Percentiles rank a stretch among this genome's conserved stretches.
These are phyloP conservation scores for Hydractinia echinata DNA, from an alignment of 30 jellyfish, hydroid and myxozoan genomes.

Conservation along the genomic window DNA sequence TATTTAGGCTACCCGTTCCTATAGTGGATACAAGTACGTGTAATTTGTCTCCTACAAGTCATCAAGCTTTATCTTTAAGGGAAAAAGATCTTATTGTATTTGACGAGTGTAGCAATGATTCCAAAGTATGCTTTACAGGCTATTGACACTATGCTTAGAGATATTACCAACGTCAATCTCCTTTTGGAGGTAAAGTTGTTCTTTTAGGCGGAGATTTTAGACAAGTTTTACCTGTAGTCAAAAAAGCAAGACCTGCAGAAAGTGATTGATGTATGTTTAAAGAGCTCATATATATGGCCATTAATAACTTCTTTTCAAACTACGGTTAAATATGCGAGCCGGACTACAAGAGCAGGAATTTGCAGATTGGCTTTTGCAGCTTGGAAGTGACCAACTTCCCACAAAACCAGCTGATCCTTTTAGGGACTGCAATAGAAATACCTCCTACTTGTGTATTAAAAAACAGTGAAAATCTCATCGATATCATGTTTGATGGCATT, in stretches of 20 bases:
- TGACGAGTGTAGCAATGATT: slow-evolving; percentile 51
- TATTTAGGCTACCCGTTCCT: slow-evolving; percentile 39
- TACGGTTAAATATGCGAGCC: slow-evolving; percentile 1
- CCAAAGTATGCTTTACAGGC: slow-evolving; percentile 51
- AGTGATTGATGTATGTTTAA: slow-evolving; percentile 35
- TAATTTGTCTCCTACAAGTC: neutral
- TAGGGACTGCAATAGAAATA: too few relatives aligned
- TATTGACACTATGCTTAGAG: slow-evolving; percentile 38
- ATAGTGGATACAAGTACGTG: slow-evolving; percentile 23
- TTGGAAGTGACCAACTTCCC: neutral
- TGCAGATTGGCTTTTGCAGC: neutral
- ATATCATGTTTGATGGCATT: too few relatives aligned
- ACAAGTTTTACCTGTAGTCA: slow-evolving; percentile 56
- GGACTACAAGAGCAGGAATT: slow-evolving; percentile 7
- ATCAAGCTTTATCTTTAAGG: slow-evolving; percentile 28
- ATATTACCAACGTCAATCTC: slow-evolving; percentile 21
- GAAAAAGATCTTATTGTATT: slow-evolving; percentile 14
- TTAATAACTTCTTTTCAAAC: neutral
- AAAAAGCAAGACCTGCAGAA: slow-evolving; percentile 56
- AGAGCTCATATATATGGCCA: slow-evolving; percentile 34
- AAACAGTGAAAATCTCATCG: too few relatives aligned
- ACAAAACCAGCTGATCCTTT: too few relatives aligned
- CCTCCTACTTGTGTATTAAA: too few relatives aligned
- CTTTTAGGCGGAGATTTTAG: slow-evolving; percentile 70
- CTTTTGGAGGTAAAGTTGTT: slow-evolving; percentile 45